phyloP scores from a whole-genome alignment of 2,888 invertebrate species.

The Nephrotoma appendiculata region DNA sequence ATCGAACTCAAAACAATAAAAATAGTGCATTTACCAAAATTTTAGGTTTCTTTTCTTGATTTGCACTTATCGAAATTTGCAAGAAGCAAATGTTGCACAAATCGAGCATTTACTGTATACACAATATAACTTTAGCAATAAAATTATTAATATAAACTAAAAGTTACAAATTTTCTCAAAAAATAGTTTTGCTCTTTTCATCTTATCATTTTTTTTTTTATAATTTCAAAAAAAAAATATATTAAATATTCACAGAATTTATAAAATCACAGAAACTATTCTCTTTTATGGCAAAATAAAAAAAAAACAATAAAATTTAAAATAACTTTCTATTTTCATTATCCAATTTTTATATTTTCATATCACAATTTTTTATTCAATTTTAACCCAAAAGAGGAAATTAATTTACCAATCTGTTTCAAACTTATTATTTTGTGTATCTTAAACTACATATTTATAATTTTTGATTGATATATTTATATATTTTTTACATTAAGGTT shows the following conservation, averaged over 20 bases:
- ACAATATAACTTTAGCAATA: not conserved
- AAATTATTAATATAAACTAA: not conserved
- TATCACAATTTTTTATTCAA: not conserved
- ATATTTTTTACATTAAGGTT: not conserved
- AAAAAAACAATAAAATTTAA: not conserved
- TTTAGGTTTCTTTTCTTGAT: too few species aligned
- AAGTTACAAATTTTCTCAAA: not conserved
- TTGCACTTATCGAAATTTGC: too few species aligned
- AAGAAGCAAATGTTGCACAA: too few species aligned
- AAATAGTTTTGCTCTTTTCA: not conserved
- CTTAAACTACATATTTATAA: not conserved
- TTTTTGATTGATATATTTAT: not conserved
- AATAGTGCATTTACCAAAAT: too few species aligned
- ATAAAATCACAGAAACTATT: not conserved
- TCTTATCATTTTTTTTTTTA: not conserved
- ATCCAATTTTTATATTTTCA: not conserved
- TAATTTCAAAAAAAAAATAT: not conserved
- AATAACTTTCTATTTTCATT: not conserved
- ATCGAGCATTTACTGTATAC: too few species aligned
- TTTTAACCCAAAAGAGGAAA: not conserved
- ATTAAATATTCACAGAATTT: not conserved
- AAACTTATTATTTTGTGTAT: not conserved
- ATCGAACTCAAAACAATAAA: too few species aligned
- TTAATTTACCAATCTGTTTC: not conserved
- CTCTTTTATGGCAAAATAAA: not conserved